Conservation (phyloP, 2,113 vertebrate species). For the Mirza zaza region DNA sequence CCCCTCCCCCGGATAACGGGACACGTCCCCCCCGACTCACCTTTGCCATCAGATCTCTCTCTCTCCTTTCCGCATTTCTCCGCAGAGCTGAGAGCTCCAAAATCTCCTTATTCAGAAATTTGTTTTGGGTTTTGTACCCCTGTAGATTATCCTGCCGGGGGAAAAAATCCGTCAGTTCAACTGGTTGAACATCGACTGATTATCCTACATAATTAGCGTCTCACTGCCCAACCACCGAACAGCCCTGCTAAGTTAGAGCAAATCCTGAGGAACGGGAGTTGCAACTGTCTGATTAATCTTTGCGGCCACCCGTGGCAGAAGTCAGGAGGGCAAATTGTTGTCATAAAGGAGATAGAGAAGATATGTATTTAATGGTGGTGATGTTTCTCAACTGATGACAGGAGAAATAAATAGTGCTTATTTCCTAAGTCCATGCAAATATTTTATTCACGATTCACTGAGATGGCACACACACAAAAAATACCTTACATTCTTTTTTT, state of each 20-base stretch:
- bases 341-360: not conserved
- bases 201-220: not conserved
- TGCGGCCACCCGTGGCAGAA: not conserved
- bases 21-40: constrained; percentile 79
- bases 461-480: not conserved
- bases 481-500: not conserved
- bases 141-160: constrained; percentile 93
- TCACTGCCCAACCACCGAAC: not conserved
- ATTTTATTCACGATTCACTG: not conserved
- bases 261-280: not conserved
- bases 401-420: not conserved
- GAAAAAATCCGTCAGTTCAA: not conserved
- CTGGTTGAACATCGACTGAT: not conserved
- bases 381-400: not conserved
- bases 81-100: constrained; percentile 94
- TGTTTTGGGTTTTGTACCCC: constrained; percentile 97
- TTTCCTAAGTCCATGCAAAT: not conserved
- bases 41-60: constrained; percentile 93
- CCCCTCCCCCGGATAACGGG: not conserved
- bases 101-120: constrained; percentile 99
- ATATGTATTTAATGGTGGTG: not conserved
- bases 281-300: not conserved
- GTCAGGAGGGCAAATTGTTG: not conserved
- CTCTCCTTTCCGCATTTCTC: constrained; percentile 92
- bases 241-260: not conserved